Evolutionary conservation across 2,797 vertebrate species (phyloP), one percentile per base, ranked within the genome.

Genomic region (Crypturellus tataupa): DNA sequence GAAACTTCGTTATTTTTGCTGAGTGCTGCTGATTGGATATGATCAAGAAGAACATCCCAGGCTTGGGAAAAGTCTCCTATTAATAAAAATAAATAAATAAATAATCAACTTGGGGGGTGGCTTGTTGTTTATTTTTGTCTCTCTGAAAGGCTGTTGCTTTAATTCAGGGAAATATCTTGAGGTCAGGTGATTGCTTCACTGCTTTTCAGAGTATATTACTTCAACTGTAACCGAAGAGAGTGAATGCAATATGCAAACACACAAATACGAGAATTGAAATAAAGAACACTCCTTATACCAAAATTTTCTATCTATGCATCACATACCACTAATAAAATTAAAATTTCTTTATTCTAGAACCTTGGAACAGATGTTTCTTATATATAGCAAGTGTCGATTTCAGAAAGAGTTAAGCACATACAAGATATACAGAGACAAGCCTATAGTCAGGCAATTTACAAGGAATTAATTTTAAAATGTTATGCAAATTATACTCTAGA

Each of bases 1-100:
- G 99, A 99, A 85, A 99, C 99, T 98, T 99, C 99, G 44, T 98
- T 99, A 97, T 99, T 99, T 98, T 99, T 99, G 98, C 99, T 99
- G 88, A 99, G 99, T 44, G 99, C 99, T 31, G 99, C 99, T 20
- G 99, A 99, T 64, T 99, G 99, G 93, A 99, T 99, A 96, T 99
- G 99, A 97, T 99, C 99, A 95, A 99, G 98, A 94, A 99, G 98
- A 84, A 99, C 98, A 97, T 99, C 99, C 99, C 99, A 99, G 59
- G 99, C 99, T 98, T 99, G 99, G 63, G 99, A 98, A 98, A 99
- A 99, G 96, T 99, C 99, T 83, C 99, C 99, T 99, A 92, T 79
- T 94, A 29, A 55, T 91, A 42, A 79, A 91, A 42, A 79, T 16
- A 67, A 24, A 16, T 9, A 12, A 8, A n/a, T 67, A 64, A 53